phyloP scores from a whole-genome alignment of 1,140 invertebrate species.

The Theocolax elegans region DNA sequence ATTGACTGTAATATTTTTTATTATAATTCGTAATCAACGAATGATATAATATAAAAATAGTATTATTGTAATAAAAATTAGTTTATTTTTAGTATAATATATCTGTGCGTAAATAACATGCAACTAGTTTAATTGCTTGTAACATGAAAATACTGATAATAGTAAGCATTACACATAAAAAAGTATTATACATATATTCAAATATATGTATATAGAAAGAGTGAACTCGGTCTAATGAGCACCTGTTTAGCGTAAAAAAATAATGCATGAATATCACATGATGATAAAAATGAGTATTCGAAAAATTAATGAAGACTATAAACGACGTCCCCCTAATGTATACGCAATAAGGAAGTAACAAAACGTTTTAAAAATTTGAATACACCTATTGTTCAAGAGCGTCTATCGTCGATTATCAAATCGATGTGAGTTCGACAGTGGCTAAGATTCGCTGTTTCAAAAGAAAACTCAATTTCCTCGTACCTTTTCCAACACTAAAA shows the following conservation, averaged over 20 bases:
- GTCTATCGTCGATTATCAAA: too few relatives aligned
- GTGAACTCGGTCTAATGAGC: background rate
- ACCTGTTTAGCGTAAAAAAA: background rate
- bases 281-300: background rate
- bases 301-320: background rate
- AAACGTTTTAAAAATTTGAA: too few relatives aligned
- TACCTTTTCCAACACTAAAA: too few relatives aligned
- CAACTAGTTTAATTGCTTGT: conserved; percentile 9
- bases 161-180: too few relatives aligned
- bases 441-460: conserved; percentile 13
- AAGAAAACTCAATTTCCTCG: background rate
- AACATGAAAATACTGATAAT: background rate
- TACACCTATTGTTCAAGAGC: too few relatives aligned
- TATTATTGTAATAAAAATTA: background rate
- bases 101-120: conserved; percentile 6
- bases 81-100: conserved; percentile 7
- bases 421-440: conserved; percentile 13
- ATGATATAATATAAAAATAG: background rate
- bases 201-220: background rate
- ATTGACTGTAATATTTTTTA: background rate
- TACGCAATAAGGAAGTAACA: too few relatives aligned
- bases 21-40: background rate
- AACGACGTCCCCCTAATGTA: too few relatives aligned
- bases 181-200: background rate
- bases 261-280: background rate